Evolutionary conservation across 2,797 vertebrate genomes (phyloP), one percentile per base, ranked within the genome.

Genomic region (Acanthurus lineatus): DNA sequence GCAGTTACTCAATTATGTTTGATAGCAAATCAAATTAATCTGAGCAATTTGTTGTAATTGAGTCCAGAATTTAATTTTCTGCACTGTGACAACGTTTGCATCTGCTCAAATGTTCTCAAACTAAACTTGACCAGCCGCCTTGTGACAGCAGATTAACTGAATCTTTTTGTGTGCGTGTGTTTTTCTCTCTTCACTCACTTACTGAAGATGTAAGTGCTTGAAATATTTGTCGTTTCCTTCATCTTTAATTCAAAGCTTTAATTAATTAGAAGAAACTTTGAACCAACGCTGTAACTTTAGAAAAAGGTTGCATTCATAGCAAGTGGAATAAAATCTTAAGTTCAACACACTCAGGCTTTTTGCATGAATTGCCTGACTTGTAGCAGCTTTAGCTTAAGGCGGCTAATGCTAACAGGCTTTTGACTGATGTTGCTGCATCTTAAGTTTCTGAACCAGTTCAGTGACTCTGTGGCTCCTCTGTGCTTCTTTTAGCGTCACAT

Each of bases 21-120:
- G 58, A 59, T 22, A 19, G 47, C 19, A 56, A 73, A 67, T 56
- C 60, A 73, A 51, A 68, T 64, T 67, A 47, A 78, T 73, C 59
- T 38, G 40, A 4, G 1, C 12, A 49, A 10, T 66, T 52, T 69
- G 66, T 68, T 68, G n/a, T 38, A 40, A 73, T 40, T 49, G 54
- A 16, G 20, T 70, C 51, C 48, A 53, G 9, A 57, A 72, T 64
- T 56, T 0, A 0, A 19, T 74, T 64, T 64, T 45, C 47, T 42
- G 8, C 54, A 16, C 4, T 2, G 20, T 66, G 19, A 47, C 59
- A 15, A 17, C 20, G 25, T 57, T 49, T 32, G 1, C 28, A 2
- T 69, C 12, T 22, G 4, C 5, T 60, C 53, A 14, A 15, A 45
- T 54, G 38, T 47, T 56, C 25, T 61, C 6, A 9, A 56, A 35